A percentile compares a stretch with the other conserved stretches of the same genome.
phyloP scores from a whole-genome alignment of 2,797 vertebrate genomes.

The Platyrinchus mystaceus region DNA sequence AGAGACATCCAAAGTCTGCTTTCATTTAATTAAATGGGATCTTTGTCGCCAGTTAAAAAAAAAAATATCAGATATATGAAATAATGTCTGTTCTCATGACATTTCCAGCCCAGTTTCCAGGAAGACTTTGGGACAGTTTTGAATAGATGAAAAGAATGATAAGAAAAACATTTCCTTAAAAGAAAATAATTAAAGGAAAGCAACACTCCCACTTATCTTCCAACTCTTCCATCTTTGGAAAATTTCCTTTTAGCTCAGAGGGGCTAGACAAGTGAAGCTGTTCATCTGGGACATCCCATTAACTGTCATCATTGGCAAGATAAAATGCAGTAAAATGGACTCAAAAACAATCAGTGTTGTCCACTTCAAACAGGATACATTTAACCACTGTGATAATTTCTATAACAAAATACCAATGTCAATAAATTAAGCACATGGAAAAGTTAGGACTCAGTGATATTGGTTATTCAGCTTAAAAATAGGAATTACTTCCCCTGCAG shows the following conservation, averaged over 20 bases:
- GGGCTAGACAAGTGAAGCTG: background rate
- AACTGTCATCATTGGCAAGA: background rate
- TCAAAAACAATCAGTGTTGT: background rate
- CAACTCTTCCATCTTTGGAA: conserved; percentile 4
- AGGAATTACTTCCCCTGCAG: background rate
- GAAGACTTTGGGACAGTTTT: conserved; percentile 23
- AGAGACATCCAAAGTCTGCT: conserved; percentile 2
- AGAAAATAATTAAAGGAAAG: background rate
- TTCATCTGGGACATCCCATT: background rate
- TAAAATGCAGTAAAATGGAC: background rate
- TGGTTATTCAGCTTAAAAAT: background rate
- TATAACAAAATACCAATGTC: background rate
- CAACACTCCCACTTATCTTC: background rate
- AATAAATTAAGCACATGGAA: background rate
- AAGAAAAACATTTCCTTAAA: conserved; percentile 25
- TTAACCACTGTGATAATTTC: background rate
- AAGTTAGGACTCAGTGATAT: background rate
- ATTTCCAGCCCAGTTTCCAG: conserved; percentile 6
- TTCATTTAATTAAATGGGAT: conserved; percentile 45
- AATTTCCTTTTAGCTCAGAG: conserved; percentile 18
- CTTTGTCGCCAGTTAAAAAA: background rate
- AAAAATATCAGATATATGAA: background rate
- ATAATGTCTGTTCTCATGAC: conserved; percentile 47
- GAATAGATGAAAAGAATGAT: conserved; percentile 29
- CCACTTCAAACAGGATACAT: background rate